Conservation (phyloP, 2,113 vertebrate genomes). For the Hippotragus niger region DNA sequence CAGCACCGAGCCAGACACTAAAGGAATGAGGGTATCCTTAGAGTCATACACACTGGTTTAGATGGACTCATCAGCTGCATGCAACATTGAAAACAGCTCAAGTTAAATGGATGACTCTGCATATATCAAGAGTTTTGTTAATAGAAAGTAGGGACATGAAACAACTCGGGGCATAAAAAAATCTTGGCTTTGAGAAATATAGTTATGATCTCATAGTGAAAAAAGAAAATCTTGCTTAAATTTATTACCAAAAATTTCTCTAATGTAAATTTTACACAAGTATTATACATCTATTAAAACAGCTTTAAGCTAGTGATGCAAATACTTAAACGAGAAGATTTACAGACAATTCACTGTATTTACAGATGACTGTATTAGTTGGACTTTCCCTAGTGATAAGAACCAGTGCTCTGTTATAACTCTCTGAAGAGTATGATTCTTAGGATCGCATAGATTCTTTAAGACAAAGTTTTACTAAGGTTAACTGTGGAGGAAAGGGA, state of each 20-base stretch:
- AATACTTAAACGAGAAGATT: not conserved
- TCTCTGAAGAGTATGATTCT: not conserved
- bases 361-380: not conserved
- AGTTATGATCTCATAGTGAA: not conserved
- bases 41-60: not conserved
- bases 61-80: not conserved
- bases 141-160: not conserved
- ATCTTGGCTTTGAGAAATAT: not conserved
- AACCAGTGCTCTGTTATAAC: not conserved
- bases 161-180: not conserved
- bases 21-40: slow-evolving; percentile 49
- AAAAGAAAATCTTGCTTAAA: not conserved
- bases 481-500: not conserved
- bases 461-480: slow-evolving; percentile 22
- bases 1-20: slow-evolving; percentile 46
- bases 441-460: not conserved
- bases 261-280: not conserved
- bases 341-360: not conserved
- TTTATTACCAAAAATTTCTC: not conserved
- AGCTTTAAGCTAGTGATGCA: not conserved
- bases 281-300: not conserved
- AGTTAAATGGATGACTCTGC: not conserved
- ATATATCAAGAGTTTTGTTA: not conserved
- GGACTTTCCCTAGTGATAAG: not conserved
- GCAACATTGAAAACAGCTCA: slow-evolving; percentile 16